phyloP scores from a whole-genome alignment of 1,140 invertebrate genomes.

The Lanistes nyassanus region DNA sequence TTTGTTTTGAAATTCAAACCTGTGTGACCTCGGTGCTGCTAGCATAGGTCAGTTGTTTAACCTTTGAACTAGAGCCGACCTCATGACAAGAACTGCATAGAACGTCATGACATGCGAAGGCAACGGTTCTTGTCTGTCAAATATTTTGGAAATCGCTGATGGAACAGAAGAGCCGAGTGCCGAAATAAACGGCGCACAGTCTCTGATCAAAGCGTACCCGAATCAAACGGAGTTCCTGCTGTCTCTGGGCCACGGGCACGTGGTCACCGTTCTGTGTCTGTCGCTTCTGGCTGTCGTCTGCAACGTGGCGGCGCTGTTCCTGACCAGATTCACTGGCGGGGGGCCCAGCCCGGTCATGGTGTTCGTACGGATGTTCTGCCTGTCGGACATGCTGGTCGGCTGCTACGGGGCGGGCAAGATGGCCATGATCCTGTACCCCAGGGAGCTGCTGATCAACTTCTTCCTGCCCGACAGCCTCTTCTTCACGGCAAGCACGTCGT shows the following conservation, averaged over 20 bases:
- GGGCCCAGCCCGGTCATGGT: slow-evolving; percentile 50
- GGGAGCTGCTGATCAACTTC: slow-evolving; percentile 44
- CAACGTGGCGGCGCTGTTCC: slow-evolving; percentile 38
- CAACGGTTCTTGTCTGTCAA: background rate
- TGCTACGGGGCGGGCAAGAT: slow-evolving; percentile 54
- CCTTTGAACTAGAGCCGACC: background rate
- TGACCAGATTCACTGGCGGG: slow-evolving; percentile 47
- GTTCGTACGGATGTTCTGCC: slow-evolving; percentile 52
- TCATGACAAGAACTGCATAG: background rate
- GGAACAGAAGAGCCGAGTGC: background rate
- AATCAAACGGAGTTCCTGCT: background rate
- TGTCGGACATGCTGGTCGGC: slow-evolving; percentile 49
- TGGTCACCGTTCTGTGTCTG: slow-evolving; percentile 28
- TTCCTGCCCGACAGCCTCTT: slow-evolving; percentile 61
- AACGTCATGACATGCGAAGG: background rate
- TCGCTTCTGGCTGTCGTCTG: slow-evolving; percentile 29
- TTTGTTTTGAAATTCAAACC: too few relatives aligned
- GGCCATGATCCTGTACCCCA: slow-evolving; percentile 37
- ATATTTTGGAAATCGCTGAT: background rate
- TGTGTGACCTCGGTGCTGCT: too few relatives aligned
- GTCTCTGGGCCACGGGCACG: background rate
- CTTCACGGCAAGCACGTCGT: slow-evolving; percentile 47
- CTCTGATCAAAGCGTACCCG: background rate
- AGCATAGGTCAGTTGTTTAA: background rate
- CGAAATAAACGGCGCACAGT: background rate